A percentile compares a stretch with the other conserved stretches of the same genome.
Evolutionary conservation across 2,888 invertebrate genomes (phyloP).

Genomic region (Agrypnus murinus): DNA sequence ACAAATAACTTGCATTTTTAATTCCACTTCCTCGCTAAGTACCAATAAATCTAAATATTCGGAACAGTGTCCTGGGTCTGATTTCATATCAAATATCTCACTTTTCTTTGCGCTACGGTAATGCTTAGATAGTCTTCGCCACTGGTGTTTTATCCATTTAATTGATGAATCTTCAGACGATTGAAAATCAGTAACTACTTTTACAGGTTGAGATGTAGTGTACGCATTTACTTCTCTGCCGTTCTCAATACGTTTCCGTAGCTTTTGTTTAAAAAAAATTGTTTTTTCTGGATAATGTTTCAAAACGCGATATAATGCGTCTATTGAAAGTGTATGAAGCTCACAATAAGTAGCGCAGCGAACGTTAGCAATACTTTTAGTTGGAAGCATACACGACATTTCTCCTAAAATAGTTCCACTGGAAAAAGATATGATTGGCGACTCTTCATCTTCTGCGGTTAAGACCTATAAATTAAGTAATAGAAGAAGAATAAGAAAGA

Average conservation of each 20-base stretch:
- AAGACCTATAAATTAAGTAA: slow-evolving; percentile 61
- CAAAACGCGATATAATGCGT: slow-evolving; percentile 71
- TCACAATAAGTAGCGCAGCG: slow-evolving; percentile 74
- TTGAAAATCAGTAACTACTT: background rate
- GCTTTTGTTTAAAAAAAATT: no score
- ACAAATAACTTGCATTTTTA: slow-evolving; percentile 66
- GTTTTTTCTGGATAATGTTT: slow-evolving; percentile 71
- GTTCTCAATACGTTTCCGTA: background rate
- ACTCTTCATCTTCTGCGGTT: slow-evolving; percentile 75
- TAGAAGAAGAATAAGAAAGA: no score
- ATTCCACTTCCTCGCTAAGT: slow-evolving; percentile 56
- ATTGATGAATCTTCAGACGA: slow-evolving; percentile 7
- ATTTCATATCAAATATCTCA: background rate
- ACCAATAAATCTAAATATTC: slow-evolving; percentile 57
- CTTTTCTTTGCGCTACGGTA: background rate
- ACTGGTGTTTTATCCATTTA: slow-evolving; percentile 38
- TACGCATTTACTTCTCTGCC: slow-evolving; percentile 5
- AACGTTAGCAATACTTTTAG: slow-evolving; percentile 64
- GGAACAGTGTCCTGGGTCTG: slow-evolving; percentile 47
- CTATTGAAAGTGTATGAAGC: slow-evolving; percentile 72
- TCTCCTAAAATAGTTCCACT: slow-evolving; percentile 74
- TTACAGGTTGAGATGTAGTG: background rate
- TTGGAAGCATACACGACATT: slow-evolving; percentile 71
- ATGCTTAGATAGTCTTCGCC: slow-evolving; percentile 3
- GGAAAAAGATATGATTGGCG: slow-evolving; percentile 74